Conservation (phyloP, 2,888 invertebrate genomes). For the Dynastes maya region DNA sequence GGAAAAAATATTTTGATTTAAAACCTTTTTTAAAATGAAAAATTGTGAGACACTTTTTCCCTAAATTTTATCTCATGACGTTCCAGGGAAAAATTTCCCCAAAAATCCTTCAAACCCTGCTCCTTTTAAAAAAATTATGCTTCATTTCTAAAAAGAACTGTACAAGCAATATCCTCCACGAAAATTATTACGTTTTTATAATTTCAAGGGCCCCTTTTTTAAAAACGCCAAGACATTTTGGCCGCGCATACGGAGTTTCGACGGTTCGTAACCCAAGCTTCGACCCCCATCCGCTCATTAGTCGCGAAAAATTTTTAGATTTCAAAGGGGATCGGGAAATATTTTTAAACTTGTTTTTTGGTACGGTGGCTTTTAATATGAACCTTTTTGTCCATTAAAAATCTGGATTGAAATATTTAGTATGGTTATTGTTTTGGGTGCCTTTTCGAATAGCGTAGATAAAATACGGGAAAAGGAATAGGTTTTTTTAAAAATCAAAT, state of each 20-base stretch:
- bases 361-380: conserved; percentile 53
- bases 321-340: conserved; percentile 49
- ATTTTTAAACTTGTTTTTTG: conserved; percentile 53
- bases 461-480: background rate
- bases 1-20: too few species aligned
- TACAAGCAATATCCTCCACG: background rate
- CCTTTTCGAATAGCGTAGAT: conserved; percentile 24
- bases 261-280: conserved; percentile 14
- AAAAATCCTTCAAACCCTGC: too few species aligned
- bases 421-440: too few species aligned
- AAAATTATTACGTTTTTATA: background rate
- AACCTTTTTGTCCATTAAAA: conserved; percentile 49
- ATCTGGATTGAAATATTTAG: conserved; percentile 51
- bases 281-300: conserved; percentile 57
- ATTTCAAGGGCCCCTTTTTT: conserved; percentile 10
- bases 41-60: background rate
- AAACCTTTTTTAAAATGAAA: too few species aligned
- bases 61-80: background rate
- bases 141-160: background rate
- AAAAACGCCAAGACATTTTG: conserved; percentile 5
- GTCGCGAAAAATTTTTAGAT: conserved; percentile 57
- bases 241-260: background rate
- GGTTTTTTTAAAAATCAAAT: conserved; percentile 13
- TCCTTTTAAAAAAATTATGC: background rate
- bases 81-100: too few species aligned